phyloP scores from a whole-genome alignment of 2,888 invertebrate genomes.

The Eurytoma californica region DNA sequence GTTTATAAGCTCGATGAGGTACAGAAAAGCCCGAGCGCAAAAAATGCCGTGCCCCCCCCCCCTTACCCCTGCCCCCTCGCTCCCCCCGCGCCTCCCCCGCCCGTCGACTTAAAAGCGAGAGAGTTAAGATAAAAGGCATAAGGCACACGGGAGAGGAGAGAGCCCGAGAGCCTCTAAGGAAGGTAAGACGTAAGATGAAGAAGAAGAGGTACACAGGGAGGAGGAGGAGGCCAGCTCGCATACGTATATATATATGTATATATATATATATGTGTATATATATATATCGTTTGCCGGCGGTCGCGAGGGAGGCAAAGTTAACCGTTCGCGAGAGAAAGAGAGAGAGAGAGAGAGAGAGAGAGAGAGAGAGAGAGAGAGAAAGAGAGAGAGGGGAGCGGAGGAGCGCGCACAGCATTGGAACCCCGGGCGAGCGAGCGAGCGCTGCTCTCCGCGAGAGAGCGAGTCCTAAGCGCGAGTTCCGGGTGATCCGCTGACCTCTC shows the following conservation, averaged over 20 bases:
- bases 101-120: constrained; percentile 51
- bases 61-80: constrained; percentile 35
- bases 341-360: constrained; percentile 58
- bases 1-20: constrained; percentile 57
- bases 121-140: constrained; percentile 55
- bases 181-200: constrained; percentile 55
- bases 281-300: constrained; percentile 41
- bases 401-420: constrained; percentile 22
- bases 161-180: constrained; percentile 39
- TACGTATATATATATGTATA: constrained; percentile 7
- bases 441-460: constrained; percentile 49
- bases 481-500: constrained; percentile 76
- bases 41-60: constrained; percentile 41
- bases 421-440: constrained; percentile 31
- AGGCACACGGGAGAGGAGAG: constrained; percentile 39
- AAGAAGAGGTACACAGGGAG: constrained; percentile 45
- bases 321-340: constrained; percentile 39
- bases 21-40: constrained; percentile 51
- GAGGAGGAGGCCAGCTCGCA: constrained; percentile 28
- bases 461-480: constrained; percentile 71
- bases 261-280: not conserved
- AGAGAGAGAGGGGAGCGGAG: constrained; percentile 62
- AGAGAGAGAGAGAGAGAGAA: constrained; percentile 65
- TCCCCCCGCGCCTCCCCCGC: constrained; percentile 39
- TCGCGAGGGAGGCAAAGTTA: constrained; percentile 54